Base-by-base conservation (phyloP, 2,113 vertebrate species). In the Globicephala melas region DNA sequence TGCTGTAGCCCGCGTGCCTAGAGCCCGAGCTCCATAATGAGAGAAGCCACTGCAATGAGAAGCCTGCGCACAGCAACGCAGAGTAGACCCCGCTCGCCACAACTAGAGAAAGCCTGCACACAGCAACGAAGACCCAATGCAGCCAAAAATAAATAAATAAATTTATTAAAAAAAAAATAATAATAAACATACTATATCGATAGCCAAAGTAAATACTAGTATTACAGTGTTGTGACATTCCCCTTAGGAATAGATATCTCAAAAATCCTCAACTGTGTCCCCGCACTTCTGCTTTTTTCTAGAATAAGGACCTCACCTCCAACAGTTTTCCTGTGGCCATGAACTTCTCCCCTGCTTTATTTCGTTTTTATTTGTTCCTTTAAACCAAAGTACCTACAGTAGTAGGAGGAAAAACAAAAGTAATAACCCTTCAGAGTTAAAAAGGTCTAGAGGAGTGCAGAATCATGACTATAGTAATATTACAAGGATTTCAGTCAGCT, bases 321-420 rank as follows among this genome's bases (percentile, higher is more conserved):
- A 76, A 50, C 12, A 89, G 31, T 89, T 96, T 67, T 73, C 3
- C 81, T 80, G 0, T 71, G 17, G 6, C 31, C n/a, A 8, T 90
- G 60, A 74, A 97, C 82, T 94, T 95, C 36, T 91, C 38, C 5
- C 47, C 41, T 84, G 11, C 6, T 65, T 86, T 92, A 47, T 71
- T n/a, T 60, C 62, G 53, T 91, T 79, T 96, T 53, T 76, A 0
- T 83, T 55, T 96, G 33, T 81, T 71, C 23, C 60, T 81, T 93
- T 96, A 96, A 94, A 77, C 53, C n/a, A 94, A 71, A 91, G 58
- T 65, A 60, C 28, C 38, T 73, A 74, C 31, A 65, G 18, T 77
- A 31, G 44, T 82, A 86, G 14, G 63, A 76, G 93, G 47, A 33
- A 87, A 92, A 91, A 47, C 25, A 88, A 53, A 84, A 83, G n/a